phyloP scores from a whole-genome alignment of 2,888 invertebrate species.

The Copidosoma aretas region DNA sequence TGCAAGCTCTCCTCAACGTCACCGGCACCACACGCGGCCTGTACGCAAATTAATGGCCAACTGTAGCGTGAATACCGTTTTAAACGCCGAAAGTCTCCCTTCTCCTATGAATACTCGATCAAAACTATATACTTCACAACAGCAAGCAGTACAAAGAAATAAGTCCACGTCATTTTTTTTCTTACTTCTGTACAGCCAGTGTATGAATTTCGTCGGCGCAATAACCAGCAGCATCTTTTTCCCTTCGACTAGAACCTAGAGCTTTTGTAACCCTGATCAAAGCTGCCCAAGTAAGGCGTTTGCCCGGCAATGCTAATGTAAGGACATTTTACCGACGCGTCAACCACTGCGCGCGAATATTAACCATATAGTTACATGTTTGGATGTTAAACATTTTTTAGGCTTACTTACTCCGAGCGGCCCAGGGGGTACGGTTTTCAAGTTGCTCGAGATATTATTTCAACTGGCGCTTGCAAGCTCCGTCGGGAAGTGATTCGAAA shows the following conservation, averaged over 20 bases:
- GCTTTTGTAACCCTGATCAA: constrained; percentile 53
- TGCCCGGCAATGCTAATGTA: constrained; percentile 52
- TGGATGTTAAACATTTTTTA: no score
- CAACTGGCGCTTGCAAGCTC: constrained; percentile 49
- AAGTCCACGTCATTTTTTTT: no score
- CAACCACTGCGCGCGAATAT: constrained; percentile 48
- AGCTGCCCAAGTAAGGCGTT: constrained; percentile 53
- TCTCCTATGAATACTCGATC: constrained; percentile 49
- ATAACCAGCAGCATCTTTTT: background rate
- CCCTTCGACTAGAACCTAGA: constrained; percentile 44
- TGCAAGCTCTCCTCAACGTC: constrained; percentile 67
- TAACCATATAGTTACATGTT: no score
- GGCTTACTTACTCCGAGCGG: constrained; percentile 54
- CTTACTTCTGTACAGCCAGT: constrained; percentile 43
- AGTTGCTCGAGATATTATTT: constrained; percentile 47
- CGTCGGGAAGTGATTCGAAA: constrained; percentile 46
- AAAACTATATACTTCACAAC: no score
- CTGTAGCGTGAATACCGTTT: constrained; percentile 47
- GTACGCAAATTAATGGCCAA: constrained; percentile 71
- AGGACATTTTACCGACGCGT: constrained; percentile 53
- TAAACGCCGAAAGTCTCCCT: no score
- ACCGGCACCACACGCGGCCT: constrained; percentile 66
- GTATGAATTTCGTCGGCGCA: constrained; percentile 46
- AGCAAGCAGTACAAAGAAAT: no score
- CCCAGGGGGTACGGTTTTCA: constrained; percentile 53